Evolutionary conservation across 2,797 vertebrate genomes (phyloP).

Genomic region (Bradypodion ventrale): DNA sequence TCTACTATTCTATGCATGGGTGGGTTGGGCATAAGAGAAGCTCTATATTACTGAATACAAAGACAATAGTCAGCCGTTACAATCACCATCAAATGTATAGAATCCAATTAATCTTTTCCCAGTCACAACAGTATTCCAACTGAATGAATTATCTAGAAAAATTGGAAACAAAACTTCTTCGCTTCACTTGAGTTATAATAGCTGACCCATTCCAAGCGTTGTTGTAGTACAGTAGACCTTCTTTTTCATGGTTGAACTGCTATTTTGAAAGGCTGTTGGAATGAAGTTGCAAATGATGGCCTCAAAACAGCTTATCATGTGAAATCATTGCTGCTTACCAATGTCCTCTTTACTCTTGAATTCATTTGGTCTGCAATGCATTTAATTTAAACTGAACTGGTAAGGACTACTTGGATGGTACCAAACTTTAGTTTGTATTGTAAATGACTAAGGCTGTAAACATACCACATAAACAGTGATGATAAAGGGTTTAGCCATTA

Average conservation of each 20-base stretch:
- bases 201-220: conserved; percentile 12
- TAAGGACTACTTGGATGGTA: conserved; percentile 6
- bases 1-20: no score
- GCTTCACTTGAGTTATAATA: conserved; percentile 30
- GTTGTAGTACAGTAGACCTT: conserved; percentile 15
- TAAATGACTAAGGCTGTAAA: background rate
- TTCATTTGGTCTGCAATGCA: background rate
- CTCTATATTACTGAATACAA: background rate
- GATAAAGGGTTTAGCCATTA: background rate
- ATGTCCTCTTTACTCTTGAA: conserved; percentile 19
- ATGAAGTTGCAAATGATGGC: conserved; percentile 8
- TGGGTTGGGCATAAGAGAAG: background rate
- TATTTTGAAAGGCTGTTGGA: conserved; percentile 39
- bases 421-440: conserved; percentile 2
- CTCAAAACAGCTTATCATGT: conserved; percentile 7
- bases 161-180: conserved; percentile 4
- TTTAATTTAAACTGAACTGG: conserved; percentile 19
- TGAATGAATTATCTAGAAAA: conserved; percentile 6
- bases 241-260: conserved; percentile 27
- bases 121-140: background rate
- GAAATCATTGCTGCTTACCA: background rate
- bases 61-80: background rate
- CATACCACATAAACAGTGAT: background rate
- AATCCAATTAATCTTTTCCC: background rate
- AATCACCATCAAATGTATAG: background rate